Base-by-base conservation (phyloP, 2,888 invertebrate genomes). In the Drosophila sordidula region DNA sequence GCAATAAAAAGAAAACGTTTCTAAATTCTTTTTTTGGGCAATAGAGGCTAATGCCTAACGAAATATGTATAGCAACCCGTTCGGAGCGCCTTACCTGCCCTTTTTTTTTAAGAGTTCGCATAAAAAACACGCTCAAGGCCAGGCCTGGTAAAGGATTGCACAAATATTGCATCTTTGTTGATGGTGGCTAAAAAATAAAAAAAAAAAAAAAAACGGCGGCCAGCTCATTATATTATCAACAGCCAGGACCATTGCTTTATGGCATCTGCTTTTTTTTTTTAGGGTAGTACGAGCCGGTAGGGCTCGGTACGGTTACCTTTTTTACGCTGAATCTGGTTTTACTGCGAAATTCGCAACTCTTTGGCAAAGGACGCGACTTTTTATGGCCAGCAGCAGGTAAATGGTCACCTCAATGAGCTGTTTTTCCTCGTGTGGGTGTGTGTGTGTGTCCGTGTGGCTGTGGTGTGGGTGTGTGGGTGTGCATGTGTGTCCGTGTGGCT, bases 111-210 rank as follows among this genome's bases (percentile, higher is more conserved):
- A 14, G 29, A 34, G 44, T 22, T 47, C 26, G 50, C 63, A 46
- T 78, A 81, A 81, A 87, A 88, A 80, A 66, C 42, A 34, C 63
- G 59, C 77, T 70, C 85, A 85, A 85, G 85, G 32, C 11, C 59
- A 6, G 34, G 54, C 51, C 63, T 8, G 64, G 73, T 62, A 90
- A 90, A 90, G 90, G 90, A 90, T 90, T 90, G 89, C 90, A 89
- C 90, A 90, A 85, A 90, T 87, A 88, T 90, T 90, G 90, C 90
- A 87, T 90, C 75, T 89, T 87, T 73, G 63, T 78, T 65, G 41
- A 25, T 39, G 61, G 32, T 32, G 11, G 32, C 32, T 32, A 32
- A 32, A 32, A n/a, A n/a, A n/a, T n/a, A n/a, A n/a, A n/a, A 29
- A 32, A 55, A 55, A 65, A 65, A 44, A 29, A 32, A 55, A 55